Evolutionary conservation across 1,140 invertebrate genomes (phyloP).

Genomic region (Oncopodura yosiiana): DNA sequence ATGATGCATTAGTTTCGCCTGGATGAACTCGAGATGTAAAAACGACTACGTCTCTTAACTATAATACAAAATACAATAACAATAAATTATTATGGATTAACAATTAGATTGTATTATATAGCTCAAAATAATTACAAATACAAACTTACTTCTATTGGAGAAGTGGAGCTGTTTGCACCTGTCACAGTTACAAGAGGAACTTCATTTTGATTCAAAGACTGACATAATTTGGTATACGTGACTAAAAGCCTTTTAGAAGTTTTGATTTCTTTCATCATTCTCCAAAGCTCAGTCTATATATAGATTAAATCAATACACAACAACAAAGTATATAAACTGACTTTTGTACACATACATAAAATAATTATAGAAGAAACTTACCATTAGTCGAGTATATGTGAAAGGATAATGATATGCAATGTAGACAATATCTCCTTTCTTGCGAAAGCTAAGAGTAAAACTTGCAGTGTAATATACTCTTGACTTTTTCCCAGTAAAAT

Average conservation of each 20-base stretch:
- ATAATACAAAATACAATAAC: conserved; percentile 33
- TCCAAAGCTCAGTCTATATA: conserved; percentile 54
- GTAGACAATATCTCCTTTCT: conserved; percentile 72
- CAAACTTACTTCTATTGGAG: conserved; percentile 36
- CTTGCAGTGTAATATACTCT: conserved; percentile 63
- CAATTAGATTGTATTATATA: not conserved
- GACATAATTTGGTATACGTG: conserved; percentile 53
- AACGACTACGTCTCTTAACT: conserved; percentile 59
- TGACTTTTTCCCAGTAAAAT: conserved; percentile 44
- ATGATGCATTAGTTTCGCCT: conserved; percentile 78
- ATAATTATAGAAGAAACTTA: conserved; percentile 36
- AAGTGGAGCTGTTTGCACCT: conserved; percentile 34
- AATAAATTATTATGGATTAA: not conserved
- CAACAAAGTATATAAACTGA: too few species aligned
- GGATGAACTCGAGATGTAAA: conserved; percentile 75
- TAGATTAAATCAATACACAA: too few species aligned
- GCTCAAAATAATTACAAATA: not conserved
- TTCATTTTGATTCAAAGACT: conserved; percentile 62
- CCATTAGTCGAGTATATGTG: conserved; percentile 68
- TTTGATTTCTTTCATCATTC: conserved; percentile 35
- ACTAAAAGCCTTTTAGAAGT: not conserved
- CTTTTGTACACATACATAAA: not conserved
- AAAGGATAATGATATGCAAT: conserved; percentile 86
- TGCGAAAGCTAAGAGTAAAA: conserved; percentile 70
- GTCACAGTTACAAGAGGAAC: conserved; percentile 73